Evolutionary conservation across 2,113 vertebrate species (phyloP).

Genomic region (Pagrus major): DNA sequence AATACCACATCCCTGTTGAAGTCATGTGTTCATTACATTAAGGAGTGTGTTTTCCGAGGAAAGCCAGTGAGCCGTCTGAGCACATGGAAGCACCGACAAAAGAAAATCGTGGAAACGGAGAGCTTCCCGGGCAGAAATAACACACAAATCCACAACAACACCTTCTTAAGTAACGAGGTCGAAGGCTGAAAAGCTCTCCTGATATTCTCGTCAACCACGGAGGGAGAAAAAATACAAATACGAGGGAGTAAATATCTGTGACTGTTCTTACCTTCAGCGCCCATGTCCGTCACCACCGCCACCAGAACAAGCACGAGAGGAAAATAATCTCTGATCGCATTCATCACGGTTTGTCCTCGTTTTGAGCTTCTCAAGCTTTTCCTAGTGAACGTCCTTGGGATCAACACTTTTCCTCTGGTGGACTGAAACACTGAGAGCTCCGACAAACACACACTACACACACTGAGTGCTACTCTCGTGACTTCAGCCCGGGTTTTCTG

Average conservation of each 20-base stretch:
- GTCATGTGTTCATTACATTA: not conserved
- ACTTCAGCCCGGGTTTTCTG: slow-evolving; percentile 33
- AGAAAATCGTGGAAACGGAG: slow-evolving; percentile 6
- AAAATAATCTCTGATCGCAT: slow-evolving; percentile 55
- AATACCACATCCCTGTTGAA: not conserved
- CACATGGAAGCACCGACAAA: slow-evolving; percentile 47
- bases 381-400: slow-evolving; percentile 71
- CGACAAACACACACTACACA: slow-evolving; percentile 36
- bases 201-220: not conserved
- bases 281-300: slow-evolving; percentile 38
- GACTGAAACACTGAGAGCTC: slow-evolving; percentile 37
- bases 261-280: slow-evolving; percentile 74
- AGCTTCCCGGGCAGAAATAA: slow-evolving; percentile 3
- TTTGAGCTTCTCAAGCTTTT: slow-evolving; percentile 50
- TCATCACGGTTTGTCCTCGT: slow-evolving; percentile 57
- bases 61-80: not conserved
- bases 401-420: slow-evolving; percentile 72
- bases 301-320: slow-evolving; percentile 63
- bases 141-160: slow-evolving; percentile 13
- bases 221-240: not conserved
- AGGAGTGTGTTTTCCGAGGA: not conserved
- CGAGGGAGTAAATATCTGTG: not conserved
- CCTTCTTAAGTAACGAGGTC: not conserved
- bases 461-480: slow-evolving; percentile 31
- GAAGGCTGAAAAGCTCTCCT: not conserved